Base-by-base conservation (phyloP, 92 coral and sea anemone genomes). In the Porites lobata region DNA sequence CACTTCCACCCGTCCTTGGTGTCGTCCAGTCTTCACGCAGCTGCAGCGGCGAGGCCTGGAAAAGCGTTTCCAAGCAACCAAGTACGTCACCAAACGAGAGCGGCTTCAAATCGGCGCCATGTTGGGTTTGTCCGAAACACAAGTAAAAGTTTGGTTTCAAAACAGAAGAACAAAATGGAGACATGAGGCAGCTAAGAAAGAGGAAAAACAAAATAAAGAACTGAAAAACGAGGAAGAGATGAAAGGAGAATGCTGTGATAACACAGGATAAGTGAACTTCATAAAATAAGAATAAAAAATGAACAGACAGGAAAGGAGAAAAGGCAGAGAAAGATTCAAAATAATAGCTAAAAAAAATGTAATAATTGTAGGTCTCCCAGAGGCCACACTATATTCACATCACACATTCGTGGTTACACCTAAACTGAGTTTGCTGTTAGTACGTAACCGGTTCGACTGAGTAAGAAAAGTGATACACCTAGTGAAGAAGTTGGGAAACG, bases 121-220 rank as follows among this genome's bases (percentile, higher is more conserved):
- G 95, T 88, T 96, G 74, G 98, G 98, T 8, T 90, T 98, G 71
- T 90, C 94, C 20, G 99, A 98, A 85, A 92, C 98, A 56, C 99
- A 98, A 64, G 98, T 98, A 3, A 98, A 98, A 83, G 98, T 98
- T 15, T 98, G 99, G 99, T 97, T 97, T 79, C 99, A 97, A 79
- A 97, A 97, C 79, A 86, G 99, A 90, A 89, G 99, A 62, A 97
- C 99, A 52, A 97, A 97, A 68, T 96, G 98, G 98, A 92, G 96
- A 29, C 92, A 92, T 50, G 78, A 85, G 62, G 92, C 84, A 69
- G 87, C 85, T 61, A 79, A 85, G 51, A 77, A 89, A 82, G 84
- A 89, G 53, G 89, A 72, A 80, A 75, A 79, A 53, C 80, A 81
- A 19, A 72, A 73, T 50, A 77, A 87, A 50, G 57, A 81, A 52